Percentiles rank a stretch among this genome's conserved stretches.
Evolutionary conservation across 2,113 vertebrate genomes (phyloP).

Genomic region (Urocolius indicus): DNA sequence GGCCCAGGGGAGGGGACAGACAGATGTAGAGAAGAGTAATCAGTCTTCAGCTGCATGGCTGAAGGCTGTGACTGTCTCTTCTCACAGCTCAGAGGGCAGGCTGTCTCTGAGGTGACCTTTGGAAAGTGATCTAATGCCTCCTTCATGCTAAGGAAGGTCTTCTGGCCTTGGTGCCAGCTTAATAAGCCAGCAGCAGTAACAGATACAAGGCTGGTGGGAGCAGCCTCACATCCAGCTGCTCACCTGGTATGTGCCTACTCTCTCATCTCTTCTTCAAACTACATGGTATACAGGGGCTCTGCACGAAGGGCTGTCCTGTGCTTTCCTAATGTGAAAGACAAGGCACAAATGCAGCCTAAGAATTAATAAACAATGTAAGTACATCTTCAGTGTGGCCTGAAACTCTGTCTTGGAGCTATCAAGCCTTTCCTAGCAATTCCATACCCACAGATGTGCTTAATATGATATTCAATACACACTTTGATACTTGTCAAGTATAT

Average conservation of each 20-base stretch:
- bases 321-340: neutral
- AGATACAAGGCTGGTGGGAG: neutral
- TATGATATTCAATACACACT: neutral
- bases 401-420: neutral
- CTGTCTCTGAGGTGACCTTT: neutral
- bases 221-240: neutral
- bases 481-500: neutral
- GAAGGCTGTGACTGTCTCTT: neutral
- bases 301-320: neutral
- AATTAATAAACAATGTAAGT: neutral
- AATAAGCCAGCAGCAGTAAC: neutral
- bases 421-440: neutral
- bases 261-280: neutral
- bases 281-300: accelerated
- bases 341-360: neutral
- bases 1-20: accelerated
- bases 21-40: neutral
- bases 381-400: neutral
- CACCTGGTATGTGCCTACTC: accelerated
- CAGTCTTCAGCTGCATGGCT: neutral
- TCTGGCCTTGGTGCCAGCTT: neutral
- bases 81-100: neutral
- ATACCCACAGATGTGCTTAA: neutral
- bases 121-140: neutral
- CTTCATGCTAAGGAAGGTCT: neutral